Conservation (phyloP, 2,113 vertebrate genomes). For the Microcebus ravelobensis region DNA sequence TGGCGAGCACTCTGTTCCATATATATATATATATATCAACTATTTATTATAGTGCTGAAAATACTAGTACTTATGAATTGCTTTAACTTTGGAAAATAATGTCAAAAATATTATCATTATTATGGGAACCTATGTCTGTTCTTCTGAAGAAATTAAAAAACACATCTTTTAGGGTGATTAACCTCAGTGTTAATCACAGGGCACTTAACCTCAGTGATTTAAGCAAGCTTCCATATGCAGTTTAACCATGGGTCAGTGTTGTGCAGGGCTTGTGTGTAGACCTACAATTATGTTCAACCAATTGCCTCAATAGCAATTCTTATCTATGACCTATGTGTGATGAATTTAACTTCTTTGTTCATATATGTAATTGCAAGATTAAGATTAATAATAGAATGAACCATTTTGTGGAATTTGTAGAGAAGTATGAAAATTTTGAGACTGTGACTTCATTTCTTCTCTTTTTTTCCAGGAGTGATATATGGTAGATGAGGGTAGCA, state of each 20-base stretch:
- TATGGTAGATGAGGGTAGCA: not conserved
- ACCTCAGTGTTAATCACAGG: not conserved
- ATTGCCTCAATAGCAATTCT: not conserved
- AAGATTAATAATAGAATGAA: constrained; percentile 10
- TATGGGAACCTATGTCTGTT: not conserved
- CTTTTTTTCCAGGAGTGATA: not conserved
- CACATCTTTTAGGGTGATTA: not conserved
- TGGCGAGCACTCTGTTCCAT: not conserved
- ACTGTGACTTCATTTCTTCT: not conserved
- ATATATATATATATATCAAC: not conserved
- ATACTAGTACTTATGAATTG: not conserved
- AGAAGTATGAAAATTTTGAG: not conserved
- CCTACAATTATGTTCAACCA: not conserved
- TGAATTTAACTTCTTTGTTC: constrained; percentile 8
- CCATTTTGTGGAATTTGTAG: not conserved
- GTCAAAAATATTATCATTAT: not conserved
- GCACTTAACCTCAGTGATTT: not conserved
- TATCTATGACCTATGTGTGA: not conserved
- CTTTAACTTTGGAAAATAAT: constrained; percentile 42
- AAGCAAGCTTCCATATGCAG: not conserved
- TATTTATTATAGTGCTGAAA: not conserved
- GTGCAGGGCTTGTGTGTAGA: not conserved
- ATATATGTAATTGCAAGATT: not conserved
- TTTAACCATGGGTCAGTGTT: not conserved
- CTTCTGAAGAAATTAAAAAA: constrained; percentile 12